Conservation (phyloP, 2,888 invertebrate genomes). For the Metellina segmentata region DNA sequence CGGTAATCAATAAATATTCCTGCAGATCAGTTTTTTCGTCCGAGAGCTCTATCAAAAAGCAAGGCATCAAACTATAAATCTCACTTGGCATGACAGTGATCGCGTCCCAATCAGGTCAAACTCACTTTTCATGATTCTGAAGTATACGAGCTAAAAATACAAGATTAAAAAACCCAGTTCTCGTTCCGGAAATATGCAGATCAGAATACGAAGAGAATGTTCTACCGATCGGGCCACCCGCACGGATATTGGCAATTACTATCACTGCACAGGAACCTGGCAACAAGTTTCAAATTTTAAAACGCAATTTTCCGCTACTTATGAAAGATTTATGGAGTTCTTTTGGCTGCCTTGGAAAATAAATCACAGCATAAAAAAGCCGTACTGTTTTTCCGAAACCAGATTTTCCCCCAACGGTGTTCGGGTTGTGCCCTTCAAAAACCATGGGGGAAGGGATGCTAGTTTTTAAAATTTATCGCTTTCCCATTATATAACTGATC, state of each 20-base stretch:
- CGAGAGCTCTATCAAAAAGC: not conserved
- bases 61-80: conserved; percentile 33
- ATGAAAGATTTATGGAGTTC: conserved; percentile 72
- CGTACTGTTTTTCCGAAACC: conserved; percentile 21
- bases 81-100: conserved; percentile 37
- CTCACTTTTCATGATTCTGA: conserved; percentile 25
- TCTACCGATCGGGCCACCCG: conserved; percentile 30
- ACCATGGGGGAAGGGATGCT: conserved; percentile 5
- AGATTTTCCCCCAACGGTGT: conserved; percentile 1
- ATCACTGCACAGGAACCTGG: conserved; percentile 33
- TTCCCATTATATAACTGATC: conserved; percentile 7
- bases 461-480: conserved; percentile 55
- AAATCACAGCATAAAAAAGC: conserved; percentile 26
- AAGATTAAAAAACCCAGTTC: conserved; percentile 9
- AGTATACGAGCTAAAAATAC: not conserved
- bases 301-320: conserved; percentile 70
- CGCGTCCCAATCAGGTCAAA: conserved; percentile 51
- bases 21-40: not conserved
- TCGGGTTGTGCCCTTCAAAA: conserved; percentile 35
- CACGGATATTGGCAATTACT: conserved; percentile 69
- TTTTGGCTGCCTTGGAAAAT: conserved; percentile 43
- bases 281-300: conserved; percentile 74
- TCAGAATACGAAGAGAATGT: conserved; percentile 3
- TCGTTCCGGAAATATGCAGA: conserved; percentile 39
- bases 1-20: not conserved